These are phyloP conservation scores for Ptiloglossa arizonensis DNA, from an alignment of 1,140 invertebrate species.

Conservation along the genomic window DNA sequence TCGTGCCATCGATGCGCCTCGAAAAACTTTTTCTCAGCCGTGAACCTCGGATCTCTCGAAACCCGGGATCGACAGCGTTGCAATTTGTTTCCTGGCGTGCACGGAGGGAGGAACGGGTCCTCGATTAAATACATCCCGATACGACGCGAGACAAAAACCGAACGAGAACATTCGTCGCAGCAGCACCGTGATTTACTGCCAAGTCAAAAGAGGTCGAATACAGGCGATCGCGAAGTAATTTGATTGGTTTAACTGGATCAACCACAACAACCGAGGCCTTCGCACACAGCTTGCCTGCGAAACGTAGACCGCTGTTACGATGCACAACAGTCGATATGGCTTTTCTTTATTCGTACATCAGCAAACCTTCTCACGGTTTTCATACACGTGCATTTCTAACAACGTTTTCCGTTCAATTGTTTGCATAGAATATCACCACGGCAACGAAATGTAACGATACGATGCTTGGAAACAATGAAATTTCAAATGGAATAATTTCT, in stretches of 20 bases:
- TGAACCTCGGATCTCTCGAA: not conserved
- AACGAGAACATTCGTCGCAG: slow-evolving; percentile 5
- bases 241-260: slow-evolving; percentile 55
- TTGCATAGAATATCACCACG: no score
- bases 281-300: not conserved
- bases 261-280: slow-evolving; percentile 10
- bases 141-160: not conserved
- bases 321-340: not conserved
- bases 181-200: slow-evolving; percentile 41
- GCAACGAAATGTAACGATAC: no score
- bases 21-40: not conserved
- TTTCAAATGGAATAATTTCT: no score
- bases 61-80: not conserved
- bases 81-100: not conserved
- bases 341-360: not conserved
- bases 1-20: not conserved
- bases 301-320: not conserved
- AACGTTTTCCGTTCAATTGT: no score
- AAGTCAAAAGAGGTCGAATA: not conserved
- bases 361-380: no score
- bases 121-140: slow-evolving; percentile 8
- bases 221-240: slow-evolving; percentile 35
- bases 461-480: no score
- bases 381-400: no score
- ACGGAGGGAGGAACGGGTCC: not conserved